phyloP scores from a whole-genome alignment of 2,888 invertebrate species.

The Rhopalosiphum nymphaeae region DNA sequence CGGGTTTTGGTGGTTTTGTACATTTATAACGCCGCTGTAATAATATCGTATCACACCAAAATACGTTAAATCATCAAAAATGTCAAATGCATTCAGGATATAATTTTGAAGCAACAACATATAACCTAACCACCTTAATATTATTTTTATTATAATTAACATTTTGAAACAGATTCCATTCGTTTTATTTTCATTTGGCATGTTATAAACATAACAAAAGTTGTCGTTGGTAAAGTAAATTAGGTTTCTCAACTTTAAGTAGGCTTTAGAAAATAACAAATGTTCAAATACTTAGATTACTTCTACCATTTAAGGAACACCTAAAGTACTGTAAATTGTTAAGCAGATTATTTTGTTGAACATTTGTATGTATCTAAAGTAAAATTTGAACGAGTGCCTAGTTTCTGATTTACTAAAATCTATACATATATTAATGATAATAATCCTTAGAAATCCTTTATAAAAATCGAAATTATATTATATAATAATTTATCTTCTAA shows the following conservation, averaged over 20 bases:
- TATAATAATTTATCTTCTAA: too few species aligned
- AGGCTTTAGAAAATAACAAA: background rate
- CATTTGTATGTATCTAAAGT: background rate
- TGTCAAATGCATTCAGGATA: slow-evolving; percentile 34
- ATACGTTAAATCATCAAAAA: slow-evolving; percentile 42
- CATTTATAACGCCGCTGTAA: background rate
- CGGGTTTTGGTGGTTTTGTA: background rate
- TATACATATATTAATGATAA: background rate
- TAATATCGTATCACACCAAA: background rate
- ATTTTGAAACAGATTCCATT: slow-evolving; percentile 4
- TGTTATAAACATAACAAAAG: background rate
- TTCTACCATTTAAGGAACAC: background rate
- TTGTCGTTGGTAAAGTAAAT: background rate
- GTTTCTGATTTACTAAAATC: background rate
- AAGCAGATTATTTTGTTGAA: background rate
- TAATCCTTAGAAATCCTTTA: background rate
- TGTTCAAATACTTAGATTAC: too few species aligned
- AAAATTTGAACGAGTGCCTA: background rate
- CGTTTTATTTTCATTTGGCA: background rate
- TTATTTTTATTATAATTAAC: slow-evolving; percentile 51
- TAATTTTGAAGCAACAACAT: slow-evolving; percentile 26
- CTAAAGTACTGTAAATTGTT: background rate
- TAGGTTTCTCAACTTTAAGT: background rate
- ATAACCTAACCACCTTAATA: slow-evolving; percentile 12
- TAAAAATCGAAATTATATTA: background rate